phyloP scores from a whole-genome alignment of 2,888 invertebrate genomes.

The Drosophila acutilabella region DNA sequence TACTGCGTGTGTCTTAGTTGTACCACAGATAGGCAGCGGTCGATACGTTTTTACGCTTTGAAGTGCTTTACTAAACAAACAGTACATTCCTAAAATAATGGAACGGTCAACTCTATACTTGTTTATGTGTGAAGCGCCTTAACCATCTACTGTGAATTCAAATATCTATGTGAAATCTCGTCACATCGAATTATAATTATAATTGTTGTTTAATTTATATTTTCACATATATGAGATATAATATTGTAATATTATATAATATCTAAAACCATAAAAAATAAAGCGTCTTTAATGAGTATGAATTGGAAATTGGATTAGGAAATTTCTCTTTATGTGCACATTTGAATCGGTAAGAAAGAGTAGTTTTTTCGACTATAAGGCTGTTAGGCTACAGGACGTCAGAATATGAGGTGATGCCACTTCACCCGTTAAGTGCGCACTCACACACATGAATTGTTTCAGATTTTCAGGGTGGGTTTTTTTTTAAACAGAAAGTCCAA shows the following conservation, averaged over 20 bases:
- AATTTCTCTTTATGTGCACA: neutral
- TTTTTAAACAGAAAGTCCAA: constrained; percentile 13
- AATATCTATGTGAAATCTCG: no score
- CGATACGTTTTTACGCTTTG: constrained; percentile 28
- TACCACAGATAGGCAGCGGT: constrained; percentile 20
- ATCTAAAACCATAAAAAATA: neutral
- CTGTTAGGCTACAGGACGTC: neutral
- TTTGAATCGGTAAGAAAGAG: constrained; percentile 3
- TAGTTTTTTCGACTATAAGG: neutral
- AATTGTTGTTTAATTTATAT: no score
- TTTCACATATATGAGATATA: no score
- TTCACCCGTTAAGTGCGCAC: constrained; percentile 72
- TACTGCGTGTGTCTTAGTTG: constrained; percentile 15
- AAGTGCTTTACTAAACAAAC: constrained; percentile 20
- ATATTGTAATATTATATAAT: no score
- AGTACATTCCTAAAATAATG: no score
- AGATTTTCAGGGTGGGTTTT: constrained; percentile 29
- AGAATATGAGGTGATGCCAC: constrained; percentile 55
- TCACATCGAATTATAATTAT: no score
- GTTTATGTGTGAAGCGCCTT: no score
- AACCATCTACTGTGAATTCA: no score
- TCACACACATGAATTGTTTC: constrained; percentile 71
- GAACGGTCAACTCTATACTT: no score
- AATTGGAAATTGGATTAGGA: constrained; percentile 16
- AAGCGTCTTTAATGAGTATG: constrained; percentile 26